Evolutionary conservation across 2,113 vertebrate genomes (phyloP), one percentile per base, ranked within the genome.

Genomic region (Corapipo altera): DNA sequence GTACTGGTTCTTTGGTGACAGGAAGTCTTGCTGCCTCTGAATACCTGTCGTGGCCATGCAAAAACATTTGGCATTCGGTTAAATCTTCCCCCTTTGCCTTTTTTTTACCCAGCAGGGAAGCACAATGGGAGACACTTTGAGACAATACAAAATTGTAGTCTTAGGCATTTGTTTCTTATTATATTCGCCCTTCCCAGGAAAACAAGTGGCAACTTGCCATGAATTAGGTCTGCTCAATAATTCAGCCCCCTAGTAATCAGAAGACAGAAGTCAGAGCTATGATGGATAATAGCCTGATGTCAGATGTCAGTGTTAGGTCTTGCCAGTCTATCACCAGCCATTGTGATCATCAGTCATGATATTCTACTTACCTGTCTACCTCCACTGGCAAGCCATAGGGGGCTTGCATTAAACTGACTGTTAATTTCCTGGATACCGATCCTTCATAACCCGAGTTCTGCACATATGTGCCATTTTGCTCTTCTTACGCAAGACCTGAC

Each of bases 151-250:
- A 89, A 87, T 10, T 69, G n/a, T 24, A 78, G 73, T 19, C 43
- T 0, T 0, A 89, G 41, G 74, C 84, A 92, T 91, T 95, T 91
- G 57, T 85, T 95, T 91, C 85, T 95, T 69, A 72, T 78, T 94
- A 72, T 33, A 75, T 78, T 92, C 0, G 0, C 41, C 61, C 59
- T 93, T 92, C 77, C 77, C 74, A 92, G 77, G 89, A 91, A 72
- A 0, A 1, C 41, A 58, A 91, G 70, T 95, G 96, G 87, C 91
- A 95, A 70, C 52, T 82, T 82, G 91, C 91, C 93, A 95, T 2
- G 15, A 72, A 78, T 89, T 85, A 95, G 89, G 32, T 79, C 66
- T 91, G 70, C 91, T 91, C 66, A 87, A 81, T 92, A 91, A 92
- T 87, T 92, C 87, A 89, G 66, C 9, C 49, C 37, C 32, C 6